Evolutionary conservation across 2,797 vertebrate genomes (phyloP).

Genomic region (Danio aesculapii): DNA sequence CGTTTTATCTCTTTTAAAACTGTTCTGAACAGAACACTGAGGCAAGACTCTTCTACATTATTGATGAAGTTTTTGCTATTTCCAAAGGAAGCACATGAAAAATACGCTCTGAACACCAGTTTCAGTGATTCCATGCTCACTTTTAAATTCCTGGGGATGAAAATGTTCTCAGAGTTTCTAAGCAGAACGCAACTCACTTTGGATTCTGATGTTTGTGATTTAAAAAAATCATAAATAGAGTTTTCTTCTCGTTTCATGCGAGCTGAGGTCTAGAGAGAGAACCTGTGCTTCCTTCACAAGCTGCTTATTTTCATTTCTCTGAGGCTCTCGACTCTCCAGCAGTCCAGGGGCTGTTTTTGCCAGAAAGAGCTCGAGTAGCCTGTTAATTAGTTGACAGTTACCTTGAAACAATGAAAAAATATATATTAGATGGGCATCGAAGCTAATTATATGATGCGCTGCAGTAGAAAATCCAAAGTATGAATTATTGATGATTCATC

Average conservation of each 20-base stretch:
- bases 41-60: slow-evolving; percentile 40
- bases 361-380: not conserved
- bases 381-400: slow-evolving; percentile 10
- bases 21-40: slow-evolving; percentile 36
- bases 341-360: not conserved
- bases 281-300: slow-evolving; percentile 8
- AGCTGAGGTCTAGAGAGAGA: not conserved
- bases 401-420: not conserved
- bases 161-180: slow-evolving; percentile 12
- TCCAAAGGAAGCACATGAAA: slow-evolving; percentile 37
- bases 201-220: slow-evolving; percentile 19
- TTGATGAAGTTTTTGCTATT: slow-evolving; percentile 49
- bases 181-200: slow-evolving; percentile 4
- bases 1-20: slow-evolving; percentile 43
- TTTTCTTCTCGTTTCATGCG: slow-evolving; percentile 5
- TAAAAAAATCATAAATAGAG: slow-evolving; percentile 10
- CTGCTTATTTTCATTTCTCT: slow-evolving; percentile 4
- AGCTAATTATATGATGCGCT: no score
- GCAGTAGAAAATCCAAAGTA: not conserved
- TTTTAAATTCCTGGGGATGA: slow-evolving; percentile 22
- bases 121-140: slow-evolving; percentile 7
- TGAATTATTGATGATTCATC: no score
- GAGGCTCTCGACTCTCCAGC: slow-evolving; percentile 3
- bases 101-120: slow-evolving; percentile 25
- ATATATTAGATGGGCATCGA: no score